Conservation (phyloP, 1,140 invertebrate genomes). For the Cyclargus thomasi region DNA sequence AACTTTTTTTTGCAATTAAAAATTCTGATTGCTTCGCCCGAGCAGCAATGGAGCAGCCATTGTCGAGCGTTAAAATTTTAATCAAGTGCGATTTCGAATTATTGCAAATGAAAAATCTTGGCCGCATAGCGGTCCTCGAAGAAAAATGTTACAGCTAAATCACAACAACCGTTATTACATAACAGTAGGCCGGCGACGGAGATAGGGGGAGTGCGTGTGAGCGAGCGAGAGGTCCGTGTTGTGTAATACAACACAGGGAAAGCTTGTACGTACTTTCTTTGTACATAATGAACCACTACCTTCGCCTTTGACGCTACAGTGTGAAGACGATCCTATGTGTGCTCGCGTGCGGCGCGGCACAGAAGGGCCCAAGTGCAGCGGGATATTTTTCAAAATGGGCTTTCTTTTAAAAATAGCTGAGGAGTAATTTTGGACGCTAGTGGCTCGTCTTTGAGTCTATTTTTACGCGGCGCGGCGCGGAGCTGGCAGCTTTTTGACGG, state of each 20-base stretch:
- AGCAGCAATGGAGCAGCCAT: not conserved
- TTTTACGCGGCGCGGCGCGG: constrained; percentile 29
- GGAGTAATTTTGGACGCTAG: constrained; percentile 41
- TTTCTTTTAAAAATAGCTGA: constrained; percentile 40
- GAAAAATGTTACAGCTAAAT: constrained; percentile 70
- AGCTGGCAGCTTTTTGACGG: constrained; percentile 57
- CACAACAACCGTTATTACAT: constrained; percentile 71
- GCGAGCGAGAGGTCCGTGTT: constrained; percentile 53
- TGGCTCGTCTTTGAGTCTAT: constrained; percentile 32
- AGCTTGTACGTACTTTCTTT: constrained; percentile 70
- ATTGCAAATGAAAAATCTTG: constrained; percentile 39
- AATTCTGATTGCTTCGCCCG: not conserved
- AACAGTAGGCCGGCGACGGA: constrained; percentile 58
- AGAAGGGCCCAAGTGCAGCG: constrained; percentile 54
- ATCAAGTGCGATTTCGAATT: constrained; percentile 37
- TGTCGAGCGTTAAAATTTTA: constrained; percentile 31
- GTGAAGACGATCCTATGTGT: constrained; percentile 33
- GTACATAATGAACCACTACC: constrained; percentile 46
- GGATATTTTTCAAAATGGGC: constrained; percentile 58
- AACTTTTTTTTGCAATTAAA: not conserved
- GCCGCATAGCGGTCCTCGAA: constrained; percentile 45
- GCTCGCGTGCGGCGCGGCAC: constrained; percentile 20
- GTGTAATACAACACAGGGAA: constrained; percentile 71
- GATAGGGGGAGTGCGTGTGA: constrained; percentile 28
- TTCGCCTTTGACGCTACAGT: constrained; percentile 44